phyloP scores from a whole-genome alignment of 2,797 vertebrate species.

The Coccyzus lansbergi region DNA sequence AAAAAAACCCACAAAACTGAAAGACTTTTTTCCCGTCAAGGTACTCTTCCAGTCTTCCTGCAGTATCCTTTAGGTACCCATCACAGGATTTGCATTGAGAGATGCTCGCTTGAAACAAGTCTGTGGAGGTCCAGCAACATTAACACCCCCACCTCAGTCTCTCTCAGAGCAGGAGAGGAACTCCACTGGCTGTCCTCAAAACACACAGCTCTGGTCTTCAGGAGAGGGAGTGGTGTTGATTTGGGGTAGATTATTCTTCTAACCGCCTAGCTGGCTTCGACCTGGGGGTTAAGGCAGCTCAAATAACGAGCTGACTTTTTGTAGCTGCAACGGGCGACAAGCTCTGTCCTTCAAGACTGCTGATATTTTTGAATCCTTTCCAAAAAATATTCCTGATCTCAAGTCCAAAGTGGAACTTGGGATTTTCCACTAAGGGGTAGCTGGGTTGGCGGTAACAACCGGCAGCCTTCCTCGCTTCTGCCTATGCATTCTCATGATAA shows the following conservation, averaged over 20 bases:
- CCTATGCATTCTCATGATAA: constrained; percentile 63
- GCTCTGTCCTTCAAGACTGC: not conserved
- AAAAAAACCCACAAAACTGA: not conserved
- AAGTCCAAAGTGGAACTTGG: constrained; percentile 38
- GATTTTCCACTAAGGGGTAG: not conserved
- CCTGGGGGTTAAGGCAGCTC: not conserved
- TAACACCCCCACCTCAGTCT: not conserved
- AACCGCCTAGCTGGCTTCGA: not conserved
- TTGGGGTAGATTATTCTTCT: constrained; percentile 15
- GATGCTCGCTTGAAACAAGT: not conserved
- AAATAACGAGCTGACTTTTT: constrained; percentile 14
- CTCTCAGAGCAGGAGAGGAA: not conserved
- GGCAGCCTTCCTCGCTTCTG: constrained; percentile 6
- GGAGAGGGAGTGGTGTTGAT: not conserved
- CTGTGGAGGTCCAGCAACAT: not conserved
- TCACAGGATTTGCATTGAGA: not conserved
- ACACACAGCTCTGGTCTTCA: fast-evolving
- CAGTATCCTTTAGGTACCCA: not conserved
- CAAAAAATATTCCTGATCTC: constrained; percentile 14
- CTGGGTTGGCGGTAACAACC: not conserved
- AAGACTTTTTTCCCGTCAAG: not conserved
- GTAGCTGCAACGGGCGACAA: not conserved
- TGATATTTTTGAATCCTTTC: constrained; percentile 20
- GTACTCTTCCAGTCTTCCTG: not conserved
- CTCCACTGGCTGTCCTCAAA: not conserved